Percentiles rank a stretch among this genome's conserved stretches.
phyloP scores from a whole-genome alignment of 1,140 invertebrate genomes.

The Bombus fervidus region DNA sequence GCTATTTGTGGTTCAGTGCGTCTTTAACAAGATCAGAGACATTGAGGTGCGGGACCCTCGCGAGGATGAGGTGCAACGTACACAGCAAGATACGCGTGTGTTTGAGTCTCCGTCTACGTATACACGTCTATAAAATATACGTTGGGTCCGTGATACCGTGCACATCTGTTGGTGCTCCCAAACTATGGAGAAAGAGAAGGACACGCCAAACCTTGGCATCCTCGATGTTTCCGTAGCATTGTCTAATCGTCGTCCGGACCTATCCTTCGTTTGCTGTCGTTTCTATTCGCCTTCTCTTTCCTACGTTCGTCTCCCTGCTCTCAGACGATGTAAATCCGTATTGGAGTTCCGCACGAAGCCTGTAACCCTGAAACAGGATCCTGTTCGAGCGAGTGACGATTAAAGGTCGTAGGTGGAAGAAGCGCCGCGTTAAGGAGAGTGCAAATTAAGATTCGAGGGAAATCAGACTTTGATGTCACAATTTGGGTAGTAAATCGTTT shows the following conservation, averaged over 20 bases:
- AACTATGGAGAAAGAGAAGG: conserved; percentile 61
- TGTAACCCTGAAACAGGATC: conserved; percentile 44
- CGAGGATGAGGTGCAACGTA: conserved; percentile 60
- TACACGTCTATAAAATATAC: conserved; percentile 10
- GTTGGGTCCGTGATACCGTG: conserved; percentile 55
- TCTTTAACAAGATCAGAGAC: conserved; percentile 81
- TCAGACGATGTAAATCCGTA: conserved; percentile 74
- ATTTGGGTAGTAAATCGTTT: not conserved
- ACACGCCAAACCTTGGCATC: conserved; percentile 53
- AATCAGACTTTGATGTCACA: not conserved
- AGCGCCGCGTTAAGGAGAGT: conserved; percentile 27
- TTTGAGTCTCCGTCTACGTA: not conserved
- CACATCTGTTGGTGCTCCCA: conserved; percentile 80
- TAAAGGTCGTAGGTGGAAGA: conserved; percentile 26
- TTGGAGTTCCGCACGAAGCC: conserved; percentile 72
- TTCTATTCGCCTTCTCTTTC: not conserved
- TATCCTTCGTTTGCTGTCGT: conserved; percentile 54
- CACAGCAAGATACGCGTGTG: conserved; percentile 10
- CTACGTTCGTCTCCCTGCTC: conserved; percentile 26
- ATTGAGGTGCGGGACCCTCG: conserved; percentile 57
- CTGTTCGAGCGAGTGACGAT: conserved; percentile 40
- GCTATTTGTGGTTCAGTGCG: conserved; percentile 80
- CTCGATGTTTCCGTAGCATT: conserved; percentile 74
- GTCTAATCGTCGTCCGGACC: conserved; percentile 77
- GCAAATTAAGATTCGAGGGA: conserved; percentile 20